Base-by-base conservation (phyloP, 2,797 vertebrate species). In the Sphaeramia orbicularis region DNA sequence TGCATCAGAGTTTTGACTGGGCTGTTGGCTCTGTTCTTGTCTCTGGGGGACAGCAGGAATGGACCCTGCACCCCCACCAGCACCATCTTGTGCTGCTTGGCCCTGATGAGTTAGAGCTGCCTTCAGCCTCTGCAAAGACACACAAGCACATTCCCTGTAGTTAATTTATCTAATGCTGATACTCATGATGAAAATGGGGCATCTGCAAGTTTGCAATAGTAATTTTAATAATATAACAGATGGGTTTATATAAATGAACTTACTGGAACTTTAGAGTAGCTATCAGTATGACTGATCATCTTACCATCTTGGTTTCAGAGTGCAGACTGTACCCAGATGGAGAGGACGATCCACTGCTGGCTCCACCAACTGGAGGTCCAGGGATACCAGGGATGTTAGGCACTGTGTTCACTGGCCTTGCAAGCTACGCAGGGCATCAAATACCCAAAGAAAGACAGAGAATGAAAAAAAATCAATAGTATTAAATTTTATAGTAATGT, bases 371-470 rank as follows among this genome's bases (percentile, higher is more conserved):
- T 60, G 96, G 96, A 5, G 97, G 97, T 61, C 97, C 97, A 57
- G 97, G 97, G 61, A 99, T 99, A 47, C 97, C 97, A 15, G 97
- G 97, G 90, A 99, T 94, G 92, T 98, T 97, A 42, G 97, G 97
- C 83, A 98, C 96, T 76, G 97, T 86, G 85, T 95, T 91, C 66
- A 95, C 69, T 1, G 97, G 95, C 86, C 97, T 95, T 1, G 96
- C 97, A 78, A 98, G 92, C 97, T 99, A 40, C 27, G 49, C 15
- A 67, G 38, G 38, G 56, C 11, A 85, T 68, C 56, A 64, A 73
- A 86, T 9, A 47, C 6, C 19, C 19, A 75, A 8, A 42, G 21
- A 47, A 10, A 32, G 6, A 16, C 6, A 54, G n/a, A 18, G 3
- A 21, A 21, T 16, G 6, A 35, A 21, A 76, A 14, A 6, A 53